A percentile compares a stretch with the other conserved stretches of the same genome.
Evolutionary conservation across 2,888 invertebrate genomes (phyloP).

Genomic region (Caenorhabditis sp.): DNA sequence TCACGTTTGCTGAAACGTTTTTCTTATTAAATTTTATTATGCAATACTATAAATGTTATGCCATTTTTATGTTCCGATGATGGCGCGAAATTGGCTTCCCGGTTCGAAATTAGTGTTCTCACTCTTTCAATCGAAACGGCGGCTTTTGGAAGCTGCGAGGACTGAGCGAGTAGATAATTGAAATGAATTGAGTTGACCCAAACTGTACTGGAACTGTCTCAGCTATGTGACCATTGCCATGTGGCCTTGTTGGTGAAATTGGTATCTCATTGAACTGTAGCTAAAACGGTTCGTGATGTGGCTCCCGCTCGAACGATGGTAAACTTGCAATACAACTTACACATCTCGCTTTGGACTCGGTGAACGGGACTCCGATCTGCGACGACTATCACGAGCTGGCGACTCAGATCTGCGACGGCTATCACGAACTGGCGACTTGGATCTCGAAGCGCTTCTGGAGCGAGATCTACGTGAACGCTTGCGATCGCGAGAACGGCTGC

Average conservation of each 20-base stretch:
- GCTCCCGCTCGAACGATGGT: slow-evolving; percentile 9
- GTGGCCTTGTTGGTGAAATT: slow-evolving; percentile 49
- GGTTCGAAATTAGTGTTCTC: slow-evolving; percentile 29
- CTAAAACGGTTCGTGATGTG: slow-evolving; percentile 58
- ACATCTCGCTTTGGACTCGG: slow-evolving; percentile 33
- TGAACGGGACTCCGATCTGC: slow-evolving; percentile 38
- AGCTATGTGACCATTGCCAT: slow-evolving; percentile 57
- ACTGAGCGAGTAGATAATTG: slow-evolving; percentile 30
- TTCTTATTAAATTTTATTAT: slow-evolving; percentile 3
- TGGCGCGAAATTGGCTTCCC: slow-evolving; percentile 12
- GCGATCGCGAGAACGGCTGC: slow-evolving; percentile 67
- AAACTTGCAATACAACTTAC: slow-evolving; percentile 15
- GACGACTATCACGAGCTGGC: slow-evolving; percentile 45
- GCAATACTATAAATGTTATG: neutral
- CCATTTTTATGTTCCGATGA: slow-evolving; percentile 5
- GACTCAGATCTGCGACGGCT: slow-evolving; percentile 36
- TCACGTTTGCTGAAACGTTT: slow-evolving; percentile 47
- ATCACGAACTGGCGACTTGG: slow-evolving; percentile 44
- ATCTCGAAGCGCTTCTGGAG: slow-evolving; percentile 58
- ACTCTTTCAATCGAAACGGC: slow-evolving; percentile 51
- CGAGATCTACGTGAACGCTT: slow-evolving; percentile 55
- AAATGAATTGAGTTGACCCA: slow-evolving; percentile 46
- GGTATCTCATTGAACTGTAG: slow-evolving; percentile 49
- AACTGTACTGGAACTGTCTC: slow-evolving; percentile 51
- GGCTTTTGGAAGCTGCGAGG: slow-evolving; percentile 38